Percentiles rank a stretch among this genome's conserved stretches.
Evolutionary conservation across 2,888 invertebrate species (phyloP).

Genomic region (Dasysyrphus albostriatus): DNA sequence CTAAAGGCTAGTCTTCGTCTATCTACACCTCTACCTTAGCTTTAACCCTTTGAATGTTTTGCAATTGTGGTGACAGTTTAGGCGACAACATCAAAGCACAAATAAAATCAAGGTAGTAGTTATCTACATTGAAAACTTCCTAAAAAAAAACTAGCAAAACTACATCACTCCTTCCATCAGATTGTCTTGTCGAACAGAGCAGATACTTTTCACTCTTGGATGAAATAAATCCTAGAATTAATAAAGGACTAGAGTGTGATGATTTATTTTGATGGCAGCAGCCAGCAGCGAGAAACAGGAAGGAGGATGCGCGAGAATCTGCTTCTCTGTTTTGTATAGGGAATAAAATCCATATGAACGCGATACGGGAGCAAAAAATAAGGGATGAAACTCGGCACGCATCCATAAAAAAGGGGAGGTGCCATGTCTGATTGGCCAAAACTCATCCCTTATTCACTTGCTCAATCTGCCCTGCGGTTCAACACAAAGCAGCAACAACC

Average conservation of each 20-base stretch:
- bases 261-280: constrained; percentile 6
- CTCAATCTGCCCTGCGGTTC: constrained; percentile 36
- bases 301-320: constrained; percentile 67
- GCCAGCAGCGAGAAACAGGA: constrained; percentile 20
- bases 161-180: constrained; percentile 8
- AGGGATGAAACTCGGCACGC: constrained; percentile 64
- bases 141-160: neutral
- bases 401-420: constrained; percentile 68
- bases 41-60: constrained; percentile 54
- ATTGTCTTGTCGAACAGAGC: neutral
- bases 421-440: constrained; percentile 66
- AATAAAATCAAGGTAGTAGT: constrained; percentile 30
- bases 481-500: constrained; percentile 35
- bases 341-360: constrained; percentile 38
- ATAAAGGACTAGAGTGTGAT: constrained; percentile 32
- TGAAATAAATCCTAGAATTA: constrained; percentile 73
- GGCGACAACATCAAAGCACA: constrained; percentile 49
- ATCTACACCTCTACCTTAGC: neutral
- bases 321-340: constrained; percentile 38
- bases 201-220: constrained; percentile 35
- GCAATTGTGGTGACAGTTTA: constrained; percentile 55
- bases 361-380: constrained; percentile 59
- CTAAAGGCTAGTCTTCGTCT: constrained; percentile 9
- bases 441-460: constrained; percentile 48
- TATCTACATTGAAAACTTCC: constrained; percentile 19